phyloP scores from a whole-genome alignment of 2,888 invertebrate species.

The Crematogaster levior region DNA sequence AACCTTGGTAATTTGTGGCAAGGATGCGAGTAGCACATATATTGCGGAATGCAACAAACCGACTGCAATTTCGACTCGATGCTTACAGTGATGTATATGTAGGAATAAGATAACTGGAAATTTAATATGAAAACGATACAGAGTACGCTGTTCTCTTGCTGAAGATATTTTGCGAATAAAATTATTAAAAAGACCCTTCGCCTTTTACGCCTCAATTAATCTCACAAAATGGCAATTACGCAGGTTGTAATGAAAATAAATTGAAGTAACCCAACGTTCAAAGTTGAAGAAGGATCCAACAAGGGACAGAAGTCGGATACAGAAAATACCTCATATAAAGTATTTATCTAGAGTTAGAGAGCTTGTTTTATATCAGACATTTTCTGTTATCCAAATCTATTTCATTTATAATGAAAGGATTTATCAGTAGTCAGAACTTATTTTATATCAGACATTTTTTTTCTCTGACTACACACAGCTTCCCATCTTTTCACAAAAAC shows the following conservation, averaged over 20 bases:
- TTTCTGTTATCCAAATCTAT: neutral
- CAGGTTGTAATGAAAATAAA: neutral
- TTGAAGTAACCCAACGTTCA: neutral
- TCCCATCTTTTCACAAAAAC: neutral
- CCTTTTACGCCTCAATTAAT: conserved; percentile 12
- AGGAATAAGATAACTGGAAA: conserved; percentile 40
- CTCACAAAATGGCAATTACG: conserved; percentile 9
- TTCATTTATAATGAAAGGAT: conserved; percentile 4
- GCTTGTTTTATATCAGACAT: neutral
- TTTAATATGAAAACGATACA: conserved; percentile 26
- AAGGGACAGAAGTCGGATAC: neutral
- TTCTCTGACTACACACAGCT: neutral
- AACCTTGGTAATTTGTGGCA: conserved; percentile 47
- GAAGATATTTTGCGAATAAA: conserved; percentile 3
- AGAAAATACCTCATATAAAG: conserved; percentile 2
- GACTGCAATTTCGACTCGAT: conserved; percentile 30
- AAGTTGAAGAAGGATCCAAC: neutral
- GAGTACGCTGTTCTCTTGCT: too few species aligned
- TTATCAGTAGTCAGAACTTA: neutral
- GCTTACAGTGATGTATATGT: conserved; percentile 14
- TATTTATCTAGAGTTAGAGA: conserved; percentile 20
- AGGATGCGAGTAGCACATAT: conserved; percentile 3
- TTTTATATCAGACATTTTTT: conserved; percentile 12
- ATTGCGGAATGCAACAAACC: conserved; percentile 22
- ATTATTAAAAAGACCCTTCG: neutral